Evolutionary conservation across 2,888 invertebrate species (phyloP).

Genomic region (Endomychus coccineus): DNA sequence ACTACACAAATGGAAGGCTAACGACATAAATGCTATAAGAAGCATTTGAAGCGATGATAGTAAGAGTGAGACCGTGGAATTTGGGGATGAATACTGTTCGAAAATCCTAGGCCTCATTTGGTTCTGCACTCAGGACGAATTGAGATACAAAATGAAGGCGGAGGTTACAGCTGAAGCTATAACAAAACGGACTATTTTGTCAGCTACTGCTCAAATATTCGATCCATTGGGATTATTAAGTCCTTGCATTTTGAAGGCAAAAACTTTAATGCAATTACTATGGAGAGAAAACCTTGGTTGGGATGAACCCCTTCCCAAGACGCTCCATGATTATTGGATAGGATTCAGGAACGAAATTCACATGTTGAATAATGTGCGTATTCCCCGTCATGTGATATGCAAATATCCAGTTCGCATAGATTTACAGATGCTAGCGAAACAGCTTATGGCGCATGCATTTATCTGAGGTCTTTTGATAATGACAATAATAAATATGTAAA

Average conservation of each 20-base stretch:
- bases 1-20: no score
- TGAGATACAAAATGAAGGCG: no score
- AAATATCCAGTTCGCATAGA: constrained; percentile 18
- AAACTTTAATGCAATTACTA: constrained; percentile 23
- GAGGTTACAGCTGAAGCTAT: constrained; percentile 1
- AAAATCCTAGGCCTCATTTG: no score
- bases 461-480: constrained; percentile 16
- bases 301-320: constrained; percentile 20
- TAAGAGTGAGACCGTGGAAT: no score
- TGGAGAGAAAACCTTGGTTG: constrained; percentile 21
- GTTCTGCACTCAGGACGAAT: no score
- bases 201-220: constrained; percentile 22
- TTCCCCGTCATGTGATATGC: constrained; percentile 15
- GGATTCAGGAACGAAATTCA: constrained; percentile 11
- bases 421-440: constrained; percentile 23
- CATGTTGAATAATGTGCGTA: constrained; percentile 12
- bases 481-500: constrained; percentile 5
- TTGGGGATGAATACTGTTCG: no score
- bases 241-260: constrained; percentile 20
- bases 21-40: no score
- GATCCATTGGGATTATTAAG: constrained; percentile 23
- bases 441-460: constrained; percentile 23
- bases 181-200: constrained; percentile 18
- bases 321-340: constrained; percentile 15
- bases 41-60: no score